Evolutionary conservation across 2,888 invertebrate species (phyloP).

Genomic region (Metacarcinus magister): DNA sequence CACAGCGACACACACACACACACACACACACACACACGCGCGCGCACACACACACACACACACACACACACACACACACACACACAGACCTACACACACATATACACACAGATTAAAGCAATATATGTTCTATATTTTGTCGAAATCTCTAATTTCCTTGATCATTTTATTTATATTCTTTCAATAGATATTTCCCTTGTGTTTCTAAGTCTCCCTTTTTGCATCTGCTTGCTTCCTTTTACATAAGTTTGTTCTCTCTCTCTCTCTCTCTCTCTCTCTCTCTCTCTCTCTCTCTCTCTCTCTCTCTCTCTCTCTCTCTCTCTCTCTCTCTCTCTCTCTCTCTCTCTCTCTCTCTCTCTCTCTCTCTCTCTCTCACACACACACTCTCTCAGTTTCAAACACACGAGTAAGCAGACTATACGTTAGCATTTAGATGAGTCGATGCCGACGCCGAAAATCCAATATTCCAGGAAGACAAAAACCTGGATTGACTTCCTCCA

Average conservation of each 20-base stretch:
- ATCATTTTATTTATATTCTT: not conserved
- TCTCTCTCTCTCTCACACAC: constrained; percentile 31
- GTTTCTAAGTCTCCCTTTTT: not conserved
- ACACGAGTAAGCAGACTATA: not conserved
- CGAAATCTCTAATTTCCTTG: not conserved
- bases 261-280: not conserved
- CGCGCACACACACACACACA: not conserved
- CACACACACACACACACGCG: constrained; percentile 36
- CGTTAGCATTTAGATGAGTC: constrained; percentile 36
- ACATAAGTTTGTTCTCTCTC: too few relatives aligned
- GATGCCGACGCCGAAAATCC: not conserved
- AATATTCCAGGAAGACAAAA: constrained; percentile 36
- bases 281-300: not conserved
- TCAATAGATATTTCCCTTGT: not conserved
- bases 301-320: not conserved
- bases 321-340: not conserved
- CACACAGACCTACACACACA: too few relatives aligned
- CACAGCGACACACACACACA: not conserved
- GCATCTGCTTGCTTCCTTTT: not conserved
- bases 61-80: constrained; percentile 26
- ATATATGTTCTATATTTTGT: too few relatives aligned
- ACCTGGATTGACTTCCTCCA: not conserved
- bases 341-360: not conserved
- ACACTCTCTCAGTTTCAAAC: not conserved
- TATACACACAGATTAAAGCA: not conserved